Percentiles rank a stretch among this genome's conserved stretches.
These are phyloP conservation scores for Chrysomallon squamiferum DNA, from an alignment of 1,140 invertebrate species.

Conservation along the genomic window DNA sequence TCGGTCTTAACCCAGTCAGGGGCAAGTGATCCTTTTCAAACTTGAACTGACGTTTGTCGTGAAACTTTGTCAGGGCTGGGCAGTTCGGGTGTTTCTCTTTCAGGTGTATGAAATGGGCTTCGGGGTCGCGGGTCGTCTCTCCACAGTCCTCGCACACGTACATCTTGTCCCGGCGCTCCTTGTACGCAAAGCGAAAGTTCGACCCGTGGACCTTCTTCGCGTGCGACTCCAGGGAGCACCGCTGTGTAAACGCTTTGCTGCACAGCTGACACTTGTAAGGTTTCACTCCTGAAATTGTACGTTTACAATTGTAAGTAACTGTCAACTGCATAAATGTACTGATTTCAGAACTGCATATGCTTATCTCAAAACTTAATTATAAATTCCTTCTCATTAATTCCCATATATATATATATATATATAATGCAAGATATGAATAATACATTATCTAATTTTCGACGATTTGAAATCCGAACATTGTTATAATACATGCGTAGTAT, in stretches of 20 bases:
- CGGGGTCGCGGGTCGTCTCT: conserved; percentile 94
- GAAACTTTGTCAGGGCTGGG: conserved; percentile 94
- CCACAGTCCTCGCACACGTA: conserved; percentile 99
- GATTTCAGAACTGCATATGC: not conserved
- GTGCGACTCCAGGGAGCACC: conserved; percentile 98
- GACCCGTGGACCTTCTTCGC: conserved; percentile 97
- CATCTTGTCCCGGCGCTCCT: conserved; percentile 90
- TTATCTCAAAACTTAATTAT: not conserved
- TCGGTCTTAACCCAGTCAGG: not conserved
- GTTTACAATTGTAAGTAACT: not conserved
- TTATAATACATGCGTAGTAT: no score
- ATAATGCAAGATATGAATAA: not conserved
- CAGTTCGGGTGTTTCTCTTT: conserved; percentile 97
- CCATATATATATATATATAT: not conserved
- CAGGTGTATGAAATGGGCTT: conserved; percentile 92
- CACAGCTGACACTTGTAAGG: conserved; percentile 97
- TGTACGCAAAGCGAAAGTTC: conserved; percentile 96
- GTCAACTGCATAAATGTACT: not conserved
- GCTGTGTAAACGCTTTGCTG: conserved; percentile 99
- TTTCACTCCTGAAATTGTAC: conserved; percentile 77
- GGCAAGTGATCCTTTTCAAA: conserved; percentile 65
- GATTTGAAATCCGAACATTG: no score
- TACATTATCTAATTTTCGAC: no score
- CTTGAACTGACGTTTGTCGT: conserved; percentile 97
- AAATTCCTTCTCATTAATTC: not conserved